Evolutionary conservation across 1,140 invertebrate genomes (phyloP).

Genomic region (Pseudachorutes palmiensis): DNA sequence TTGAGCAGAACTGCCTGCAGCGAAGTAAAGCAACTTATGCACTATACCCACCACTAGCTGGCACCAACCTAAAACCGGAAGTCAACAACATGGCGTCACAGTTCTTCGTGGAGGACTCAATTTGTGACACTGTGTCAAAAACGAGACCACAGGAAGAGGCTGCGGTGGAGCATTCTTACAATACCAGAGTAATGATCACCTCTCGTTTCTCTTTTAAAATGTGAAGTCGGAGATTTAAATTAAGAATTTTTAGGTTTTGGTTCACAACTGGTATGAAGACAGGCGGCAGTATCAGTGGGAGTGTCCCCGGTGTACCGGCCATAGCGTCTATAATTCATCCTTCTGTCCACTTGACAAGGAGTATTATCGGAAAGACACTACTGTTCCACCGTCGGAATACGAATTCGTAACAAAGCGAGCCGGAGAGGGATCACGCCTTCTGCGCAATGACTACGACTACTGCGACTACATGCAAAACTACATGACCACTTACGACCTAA

Average conservation of each 20-base stretch:
- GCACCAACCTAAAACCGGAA: no score
- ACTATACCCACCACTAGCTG: no score
- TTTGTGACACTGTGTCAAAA: no score
- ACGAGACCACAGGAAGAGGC: no score
- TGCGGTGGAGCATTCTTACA: no score
- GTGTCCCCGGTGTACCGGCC: slow-evolving; percentile 29
- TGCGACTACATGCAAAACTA: slow-evolving; percentile 34
- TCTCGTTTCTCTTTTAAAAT: no score
- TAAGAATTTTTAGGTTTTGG: slow-evolving; percentile 9
- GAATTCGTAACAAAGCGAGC: not conserved
- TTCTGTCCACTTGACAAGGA: slow-evolving; percentile 16
- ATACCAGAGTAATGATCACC: not conserved
- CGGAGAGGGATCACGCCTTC: slow-evolving; percentile 17
- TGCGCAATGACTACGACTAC: slow-evolving; percentile 27
- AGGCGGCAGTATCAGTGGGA: slow-evolving; percentile 26
- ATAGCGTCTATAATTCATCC: slow-evolving; percentile 20
- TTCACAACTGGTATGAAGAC: slow-evolving; percentile 35
- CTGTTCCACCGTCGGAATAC: slow-evolving; percentile 15
- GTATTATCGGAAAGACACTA: not conserved
- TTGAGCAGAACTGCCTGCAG: no score
- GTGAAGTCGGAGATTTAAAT: not conserved
- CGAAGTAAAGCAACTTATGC: no score
- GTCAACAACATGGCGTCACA: no score
- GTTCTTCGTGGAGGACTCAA: no score
- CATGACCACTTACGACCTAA: slow-evolving; percentile 32